Percentiles rank a stretch among this genome's conserved stretches.
Evolutionary conservation across 2,113 vertebrate genomes (phyloP).

Genomic region (Piprites chloris): DNA sequence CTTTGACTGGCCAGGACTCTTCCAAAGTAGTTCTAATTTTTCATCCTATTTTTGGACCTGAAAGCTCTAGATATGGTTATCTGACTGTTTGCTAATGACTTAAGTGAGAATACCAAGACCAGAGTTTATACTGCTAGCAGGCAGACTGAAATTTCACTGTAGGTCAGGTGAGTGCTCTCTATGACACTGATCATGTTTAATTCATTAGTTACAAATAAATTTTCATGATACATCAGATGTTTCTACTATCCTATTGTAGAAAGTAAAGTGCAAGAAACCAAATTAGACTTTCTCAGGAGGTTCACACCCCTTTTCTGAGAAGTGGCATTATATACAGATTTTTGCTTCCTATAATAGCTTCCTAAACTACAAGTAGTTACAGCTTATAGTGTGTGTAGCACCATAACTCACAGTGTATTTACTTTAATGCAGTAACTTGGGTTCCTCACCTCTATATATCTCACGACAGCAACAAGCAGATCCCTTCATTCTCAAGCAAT

Average conservation of each 20-base stretch:
- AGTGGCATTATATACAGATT: background rate
- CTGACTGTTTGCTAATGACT: background rate
- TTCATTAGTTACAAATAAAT: background rate
- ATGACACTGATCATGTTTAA: background rate
- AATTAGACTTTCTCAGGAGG: background rate
- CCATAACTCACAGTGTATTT: background rate
- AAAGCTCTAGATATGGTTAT: background rate
- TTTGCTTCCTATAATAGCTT: background rate
- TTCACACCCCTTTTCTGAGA: background rate
- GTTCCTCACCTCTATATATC: background rate
- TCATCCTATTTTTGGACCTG: background rate
- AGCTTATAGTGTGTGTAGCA: background rate
- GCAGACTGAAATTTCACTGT: background rate
- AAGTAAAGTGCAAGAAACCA: background rate
- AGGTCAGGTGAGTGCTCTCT: background rate
- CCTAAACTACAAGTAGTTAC: background rate
- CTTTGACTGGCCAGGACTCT: background rate
- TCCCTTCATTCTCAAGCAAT: background rate
- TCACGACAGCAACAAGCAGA: background rate
- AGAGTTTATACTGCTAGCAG: background rate
- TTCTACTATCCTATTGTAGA: background rate
- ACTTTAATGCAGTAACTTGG: background rate
- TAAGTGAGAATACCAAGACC: background rate
- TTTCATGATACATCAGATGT: background rate
- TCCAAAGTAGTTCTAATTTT: background rate